These are phyloP conservation scores for Eristalis pertinax DNA, from an alignment of 2,888 invertebrate species.

Conservation along the genomic window DNA sequence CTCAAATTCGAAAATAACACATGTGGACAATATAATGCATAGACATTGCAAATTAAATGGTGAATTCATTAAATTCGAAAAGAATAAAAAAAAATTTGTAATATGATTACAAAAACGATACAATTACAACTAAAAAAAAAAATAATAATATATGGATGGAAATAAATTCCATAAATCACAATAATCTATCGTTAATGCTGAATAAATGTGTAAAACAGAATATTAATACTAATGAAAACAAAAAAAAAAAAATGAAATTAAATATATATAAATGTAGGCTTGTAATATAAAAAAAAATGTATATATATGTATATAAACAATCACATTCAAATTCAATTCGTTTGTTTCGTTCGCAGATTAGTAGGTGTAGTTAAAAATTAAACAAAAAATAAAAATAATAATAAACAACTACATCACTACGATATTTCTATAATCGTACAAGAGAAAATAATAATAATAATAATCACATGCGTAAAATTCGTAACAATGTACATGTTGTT, in stretches of 20 bases:
- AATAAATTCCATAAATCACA: conserved; percentile 32
- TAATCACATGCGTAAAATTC: conserved; percentile 31
- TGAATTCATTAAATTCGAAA: background rate
- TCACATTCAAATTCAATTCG: conserved; percentile 50
- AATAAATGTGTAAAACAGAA: background rate
- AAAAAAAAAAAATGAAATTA: conserved; percentile 21
- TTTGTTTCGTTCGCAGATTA: conserved; percentile 35
- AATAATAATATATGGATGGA: conserved; percentile 3
- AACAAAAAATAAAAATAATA: conserved; percentile 54
- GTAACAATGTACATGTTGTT: conserved; percentile 1
- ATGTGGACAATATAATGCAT: background rate
- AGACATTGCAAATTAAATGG: background rate
- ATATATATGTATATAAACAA: conserved; percentile 34
- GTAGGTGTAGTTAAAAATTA: conserved; percentile 27
- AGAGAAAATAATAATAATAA: conserved; percentile 5
- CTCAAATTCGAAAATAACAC: background rate
- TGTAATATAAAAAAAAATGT: conserved; percentile 13
- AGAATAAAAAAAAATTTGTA: background rate
- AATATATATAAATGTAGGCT: conserved; percentile 27
- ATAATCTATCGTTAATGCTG: conserved; percentile 29
- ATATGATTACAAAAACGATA: background rate
- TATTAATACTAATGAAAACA: conserved; percentile 3
- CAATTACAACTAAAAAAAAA: too few species aligned
- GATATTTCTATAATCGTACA: background rate
- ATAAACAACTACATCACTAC: conserved; percentile 45